Base-by-base conservation (phyloP, 1,140 invertebrate species). In the Scylla paramamosain region DNA sequence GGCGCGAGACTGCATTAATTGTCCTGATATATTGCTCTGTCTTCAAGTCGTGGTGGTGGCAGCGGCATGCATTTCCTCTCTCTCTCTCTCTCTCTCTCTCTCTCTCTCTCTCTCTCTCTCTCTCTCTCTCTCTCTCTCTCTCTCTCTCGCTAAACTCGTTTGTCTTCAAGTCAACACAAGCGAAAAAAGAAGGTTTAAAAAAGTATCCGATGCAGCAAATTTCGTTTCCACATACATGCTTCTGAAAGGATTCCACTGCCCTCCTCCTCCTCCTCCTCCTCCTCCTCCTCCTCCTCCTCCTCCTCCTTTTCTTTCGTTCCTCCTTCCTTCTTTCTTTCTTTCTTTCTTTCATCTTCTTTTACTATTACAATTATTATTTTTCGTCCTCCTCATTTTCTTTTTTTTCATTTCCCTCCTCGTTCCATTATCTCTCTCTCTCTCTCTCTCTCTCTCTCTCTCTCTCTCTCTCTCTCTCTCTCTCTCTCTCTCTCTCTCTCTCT, bases 71-170 rank as follows among this genome's bases (percentile, higher is more conserved):
- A 82, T 82, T 82, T 82, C 77, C 77, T 87, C 84, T 31, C 31
- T 87, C 84, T 87, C 84, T 87, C 84, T 87, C 84, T 87, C 84
- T 87, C 84, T 87, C 84, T 31, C 84, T 87, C 84, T 87, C 84
- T 87, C 84, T 87, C 84, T 87, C 84, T 31, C 31, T 87, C 84
- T 87, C 84, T 87, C 84, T 87, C 31, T 87, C 84, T 87, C 84
- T 87, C 84, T 87, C 84, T 87, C 84, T 87, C 84, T 87, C 84
- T 87, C 84, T 87, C 84, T 87, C 83, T 87, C 84, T 87, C 84
- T 87, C 39, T 32, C 84, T 46, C 84, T 46, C 83, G 10, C 52
- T 59, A 12, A 12, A 16, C 3, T 59, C 52, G 52, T 59, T 59
- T 59, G 52, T 59, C 52, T 59, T 59, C 52, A 59, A 20, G 52